phyloP scores from a whole-genome alignment of 2,888 invertebrate genomes.

The Heliconius cydno region DNA sequence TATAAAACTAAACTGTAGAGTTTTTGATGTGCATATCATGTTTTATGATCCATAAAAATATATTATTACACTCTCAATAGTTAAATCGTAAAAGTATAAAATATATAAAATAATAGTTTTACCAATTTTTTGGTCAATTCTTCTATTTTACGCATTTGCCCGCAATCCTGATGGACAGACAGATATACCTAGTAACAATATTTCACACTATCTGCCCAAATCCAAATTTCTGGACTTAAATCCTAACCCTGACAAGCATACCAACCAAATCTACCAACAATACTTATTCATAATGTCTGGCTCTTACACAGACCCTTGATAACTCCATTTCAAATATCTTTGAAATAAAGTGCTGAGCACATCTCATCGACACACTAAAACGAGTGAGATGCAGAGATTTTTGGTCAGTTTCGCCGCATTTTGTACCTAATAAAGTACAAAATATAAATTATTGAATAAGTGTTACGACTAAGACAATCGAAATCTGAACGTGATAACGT shows the following conservation, averaged over 20 bases:
- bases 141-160: background rate
- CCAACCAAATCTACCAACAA: background rate
- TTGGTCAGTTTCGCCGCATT: constrained; percentile 36
- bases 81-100: background rate
- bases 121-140: background rate
- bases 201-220: background rate
- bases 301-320: background rate
- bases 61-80: background rate
- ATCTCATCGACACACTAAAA: constrained; percentile 29
- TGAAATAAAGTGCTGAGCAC: constrained; percentile 16
- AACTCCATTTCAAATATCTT: background rate
- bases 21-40: background rate
- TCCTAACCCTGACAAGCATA: background rate
- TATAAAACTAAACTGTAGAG: background rate
- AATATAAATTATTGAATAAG: constrained; percentile 33
- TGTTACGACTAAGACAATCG: constrained; percentile 34
- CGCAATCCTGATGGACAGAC: background rate
- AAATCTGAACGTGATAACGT: constrained; percentile 1
- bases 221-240: background rate
- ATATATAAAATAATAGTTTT: background rate
- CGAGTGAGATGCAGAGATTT: constrained; percentile 37
- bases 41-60: background rate
- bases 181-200: background rate
- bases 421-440: constrained; percentile 50
- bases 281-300: background rate